Evolutionary conservation across 2,888 invertebrate species (phyloP), one percentile per base, ranked within the genome.

Genomic region (Rhopalosiphum nymphaeae): DNA sequence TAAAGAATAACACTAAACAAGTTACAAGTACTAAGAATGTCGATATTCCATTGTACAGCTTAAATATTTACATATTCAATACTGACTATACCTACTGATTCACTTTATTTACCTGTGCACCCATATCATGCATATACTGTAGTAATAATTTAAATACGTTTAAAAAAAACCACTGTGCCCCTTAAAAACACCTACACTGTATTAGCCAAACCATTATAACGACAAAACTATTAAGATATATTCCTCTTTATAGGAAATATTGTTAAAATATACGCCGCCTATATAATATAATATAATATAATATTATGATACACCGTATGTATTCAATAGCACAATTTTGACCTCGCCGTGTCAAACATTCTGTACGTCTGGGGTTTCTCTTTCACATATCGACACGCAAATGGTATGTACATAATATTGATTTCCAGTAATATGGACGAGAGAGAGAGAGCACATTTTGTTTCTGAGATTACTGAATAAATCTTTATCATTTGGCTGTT

Each of bases 331-430:
- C 7, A 46, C 44, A 44, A 61, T 61, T 44, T 44, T 89, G 89
- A 89, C 89, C 89, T 61, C 61, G 44, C 44, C 2, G 78, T 89
- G 44, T 44, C 61, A 61, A 89, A 44, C 89, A 89, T 89, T 61
- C 29, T 61, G 46, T 61, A n/a, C 21, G 44, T 61, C 57, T 89
- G 89, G 61, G 89, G 89, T 89, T 61, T 89, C 89, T 89, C 89
- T 89, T 89, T 89, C 89, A 57, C 16, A 53, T 53, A 88, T 53
- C 21, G 36, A 89, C 42, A 89, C 44, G 89, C 44, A 61, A 89
- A 89, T 61, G 61, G 7, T 44, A 89, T 89, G 61, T 46, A 29
- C 89, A 89, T 89, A 88, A 88, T 88, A 89, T 89, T 89, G 89
- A 89, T 89, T 89, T 89, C 89, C 89, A 44, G 78, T 78, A 78